Evolutionary conservation across 2,888 invertebrate species (phyloP), one percentile per base, ranked within the genome.

Genomic region (Hemicrepidius hirtus): DNA sequence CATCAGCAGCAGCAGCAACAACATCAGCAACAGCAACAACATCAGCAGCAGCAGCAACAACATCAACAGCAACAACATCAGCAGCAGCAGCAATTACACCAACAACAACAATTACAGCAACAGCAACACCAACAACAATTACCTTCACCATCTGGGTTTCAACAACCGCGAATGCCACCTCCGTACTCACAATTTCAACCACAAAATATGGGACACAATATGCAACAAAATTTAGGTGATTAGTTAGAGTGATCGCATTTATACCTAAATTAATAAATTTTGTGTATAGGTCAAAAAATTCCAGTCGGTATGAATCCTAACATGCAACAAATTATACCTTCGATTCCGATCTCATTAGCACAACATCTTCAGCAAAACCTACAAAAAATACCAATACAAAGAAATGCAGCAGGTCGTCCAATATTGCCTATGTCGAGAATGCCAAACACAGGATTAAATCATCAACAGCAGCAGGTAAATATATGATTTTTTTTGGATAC

Each of bases 91-190:
- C 83, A 82, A 80, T 85, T 85, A 75, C 86, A 73, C 21, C 75
- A 76, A 35, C 76, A 73, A 10, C 84, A 84, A 69, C 78, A 80
- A 75, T 83, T 82, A 78, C 82, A 82, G 41, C 68, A 68, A 10
- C 77, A 71, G 16, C 76, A 75, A 12, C 77, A 76, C 79, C 82
- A 82, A 68, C 86, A 76, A 21, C 77, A 78, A 75, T 84, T 82
- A 80, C 76, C 78, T 75, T 64, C 78, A 81, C 78, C 84, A 83
- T 76, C 85, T 2, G 28, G 57, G 57, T 73, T 68, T 65, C 86
- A 84, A 80, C 85, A 82, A 77, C 84, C 83, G 75, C 83, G 76
- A 86, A 86, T 81, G 89, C 88, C 87, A 81, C 75, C 77, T 35
- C 86, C 84, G 76, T 87, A 85, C 80, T 86, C 82, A 62, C 83